Evolutionary conservation across 64 coral and sea anemone species (phyloP).

Genomic region (Stylophora pistillata): DNA sequence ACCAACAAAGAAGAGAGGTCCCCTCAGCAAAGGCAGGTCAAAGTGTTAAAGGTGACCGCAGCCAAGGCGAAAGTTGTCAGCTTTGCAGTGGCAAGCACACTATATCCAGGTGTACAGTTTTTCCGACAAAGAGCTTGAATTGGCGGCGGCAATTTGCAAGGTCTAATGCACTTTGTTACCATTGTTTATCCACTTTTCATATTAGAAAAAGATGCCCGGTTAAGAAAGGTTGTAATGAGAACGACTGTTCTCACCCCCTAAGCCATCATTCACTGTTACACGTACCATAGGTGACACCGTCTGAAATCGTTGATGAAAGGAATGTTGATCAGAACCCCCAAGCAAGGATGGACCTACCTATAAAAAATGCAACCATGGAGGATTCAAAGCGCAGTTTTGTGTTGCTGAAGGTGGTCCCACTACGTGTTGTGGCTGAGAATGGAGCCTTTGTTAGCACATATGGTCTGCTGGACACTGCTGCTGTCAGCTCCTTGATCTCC

Average conservation of each 20-base stretch:
- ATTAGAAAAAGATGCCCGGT: too few species aligned
- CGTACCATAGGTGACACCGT: too few species aligned
- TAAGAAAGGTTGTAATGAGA: neutral
- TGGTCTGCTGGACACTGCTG: conserved; percentile 56
- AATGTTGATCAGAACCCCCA: too few species aligned
- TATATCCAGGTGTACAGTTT: neutral
- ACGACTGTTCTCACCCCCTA: neutral
- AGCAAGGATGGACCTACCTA: too few species aligned
- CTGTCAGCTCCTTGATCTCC: conserved; percentile 73
- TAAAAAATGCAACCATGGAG: conserved; percentile 4
- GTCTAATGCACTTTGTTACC: conserved; percentile 36
- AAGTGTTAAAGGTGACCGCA: neutral
- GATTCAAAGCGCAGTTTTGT: conserved; percentile 33
- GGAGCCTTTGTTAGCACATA: conserved; percentile 44
- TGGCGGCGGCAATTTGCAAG: neutral
- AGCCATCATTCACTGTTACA: too few species aligned
- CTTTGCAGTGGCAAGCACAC: neutral
- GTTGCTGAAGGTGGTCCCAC: conserved; percentile 52
- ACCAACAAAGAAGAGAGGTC: too few species aligned
- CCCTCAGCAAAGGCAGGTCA: neutral
- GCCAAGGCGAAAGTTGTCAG: neutral
- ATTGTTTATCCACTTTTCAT: conserved; percentile 3
- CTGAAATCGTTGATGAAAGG: too few species aligned
- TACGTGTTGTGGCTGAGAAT: conserved; percentile 21
- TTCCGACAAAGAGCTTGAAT: neutral